Evolutionary conservation across 2,113 vertebrate genomes (phyloP).

Genomic region (Albula glossodonta): DNA sequence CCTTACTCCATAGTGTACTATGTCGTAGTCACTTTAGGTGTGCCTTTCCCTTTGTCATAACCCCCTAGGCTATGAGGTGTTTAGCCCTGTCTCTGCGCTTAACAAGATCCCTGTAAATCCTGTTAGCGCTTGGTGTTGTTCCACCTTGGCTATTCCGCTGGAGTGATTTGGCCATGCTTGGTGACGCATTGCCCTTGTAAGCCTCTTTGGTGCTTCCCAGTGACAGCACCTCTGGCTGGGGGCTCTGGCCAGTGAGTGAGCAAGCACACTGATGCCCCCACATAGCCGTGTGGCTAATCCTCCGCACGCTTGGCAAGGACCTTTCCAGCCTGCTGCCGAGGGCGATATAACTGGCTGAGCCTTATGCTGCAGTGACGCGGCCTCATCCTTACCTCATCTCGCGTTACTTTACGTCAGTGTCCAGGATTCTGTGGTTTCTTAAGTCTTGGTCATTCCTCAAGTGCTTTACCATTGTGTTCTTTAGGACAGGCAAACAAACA

Average conservation of each 20-base stretch:
- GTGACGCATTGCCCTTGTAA: slow-evolving; percentile 1
- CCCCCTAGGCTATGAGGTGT: not conserved
- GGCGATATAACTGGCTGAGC: not conserved
- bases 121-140: not conserved
- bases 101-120: not conserved
- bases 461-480: not conserved
- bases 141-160: not conserved
- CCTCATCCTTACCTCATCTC: not conserved
- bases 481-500: not conserved
- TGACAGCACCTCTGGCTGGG: not conserved
- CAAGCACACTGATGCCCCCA: not conserved
- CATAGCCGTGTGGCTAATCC: slow-evolving; percentile 2
- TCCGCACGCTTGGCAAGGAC: not conserved
- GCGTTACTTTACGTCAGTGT: not conserved
- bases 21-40: not conserved
- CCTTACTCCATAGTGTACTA: not conserved
- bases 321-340: not conserved
- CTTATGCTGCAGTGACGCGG: not conserved
- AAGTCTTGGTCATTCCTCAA: not conserved
- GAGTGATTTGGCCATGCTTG: not conserved
- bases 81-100: not conserved
- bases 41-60: not conserved
- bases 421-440: not conserved
- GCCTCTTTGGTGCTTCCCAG: not conserved
- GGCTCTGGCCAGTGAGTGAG: not conserved